Evolutionary conservation across 2,797 vertebrate genomes (phyloP), one percentile per base, ranked within the genome.

Genomic region (Sternotherus odoratus): DNA sequence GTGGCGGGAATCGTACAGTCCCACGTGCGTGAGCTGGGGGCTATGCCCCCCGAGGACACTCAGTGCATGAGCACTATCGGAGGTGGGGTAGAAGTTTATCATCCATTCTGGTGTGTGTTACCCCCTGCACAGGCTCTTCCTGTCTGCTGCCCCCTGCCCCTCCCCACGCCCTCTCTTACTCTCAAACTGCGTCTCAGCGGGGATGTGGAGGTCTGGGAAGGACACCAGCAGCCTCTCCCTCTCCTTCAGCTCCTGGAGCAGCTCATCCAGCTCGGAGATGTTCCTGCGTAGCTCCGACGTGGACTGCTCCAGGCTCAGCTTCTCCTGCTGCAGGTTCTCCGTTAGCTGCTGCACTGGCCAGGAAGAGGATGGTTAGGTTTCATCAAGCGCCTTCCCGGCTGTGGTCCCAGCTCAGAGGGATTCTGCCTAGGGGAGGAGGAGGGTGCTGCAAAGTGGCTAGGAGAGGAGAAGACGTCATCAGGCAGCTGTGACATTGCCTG

Each of bases 201-300:
- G 96, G 36, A 93, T 53, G 50, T 97, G 98, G 83, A 99, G 98
- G 84, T 99, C 99, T 0, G 99, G 99, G 93, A 99, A 99, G 83
- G 98, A 98, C 96, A 99, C 99, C 94, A 99, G 93, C 87, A 99
- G 97, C 89, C 96, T 98, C 92, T 99, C 98, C 79, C 97, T 98
- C 94, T 99, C 98, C 79, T 60, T 95, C 75, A 98, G 97, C 94
- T 98, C 96, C 56, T 51, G 91, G 1, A 98, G 77, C 53, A 97
- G 91, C 80, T 95, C 96, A 50, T 97, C 97, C 94, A 99, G 98
- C 88, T 95, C 95, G 2, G 95, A 88, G 88, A 98, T n/a, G 0
- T 91, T 98, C 1, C 83, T 95, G 80, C 94, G 97, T 86, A 99
- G 96, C 85, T 98, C 97, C 0, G 69, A 83, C 0, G 97, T 81